Base-by-base conservation (phyloP, 2,888 invertebrate species). In the Parnassius orleans region DNA sequence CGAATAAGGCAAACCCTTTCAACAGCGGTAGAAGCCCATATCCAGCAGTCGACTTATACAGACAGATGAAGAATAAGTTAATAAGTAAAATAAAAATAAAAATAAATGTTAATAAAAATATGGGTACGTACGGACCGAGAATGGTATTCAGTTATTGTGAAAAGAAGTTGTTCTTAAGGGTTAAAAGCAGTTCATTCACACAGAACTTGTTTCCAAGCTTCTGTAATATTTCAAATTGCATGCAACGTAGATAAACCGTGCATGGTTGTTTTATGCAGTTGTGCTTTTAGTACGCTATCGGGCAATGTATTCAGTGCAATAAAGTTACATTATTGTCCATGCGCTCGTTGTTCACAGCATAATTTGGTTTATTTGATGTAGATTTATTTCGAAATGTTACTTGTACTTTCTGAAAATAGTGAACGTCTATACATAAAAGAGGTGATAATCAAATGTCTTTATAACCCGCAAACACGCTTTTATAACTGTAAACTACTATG, bases 271-370 rank as follows among this genome's bases (percentile, higher is more conserved):
- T 48, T 14, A 10, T 41, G 48, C 12, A 10, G 43, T 24, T 2
- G 14, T 10, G 33, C 33, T 33, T 48, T 48, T 14, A 14, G 52
- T 53, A 58, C 58, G 58, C 58, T 41, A 58, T 43, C 43, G n/a
- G 24, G 12, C 58, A 44, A 52, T 58, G 24, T 58, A 58, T 53
- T 53, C 33, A 7, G 52, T 19, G 54, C 58, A 52, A 58, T 58
- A 52, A 52, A 44, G 33, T 52, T 44, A 51, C 58, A 52, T 52
- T 58, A 52, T 33, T 41, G 11, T 51, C 33, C 52, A 52, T 58
- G 10, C 52, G 11, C 44, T 15, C 50, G 42, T 43, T 44, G 44
- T 58, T 53, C 51, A 46, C 12, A n/a, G n/a, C 15, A 10, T 48
- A 48, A 48, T 48, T 48, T 48, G 48, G 9, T 48, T 48, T 48